phyloP scores from a whole-genome alignment of 2,797 vertebrate genomes.

The Sarcoramphus papa region DNA sequence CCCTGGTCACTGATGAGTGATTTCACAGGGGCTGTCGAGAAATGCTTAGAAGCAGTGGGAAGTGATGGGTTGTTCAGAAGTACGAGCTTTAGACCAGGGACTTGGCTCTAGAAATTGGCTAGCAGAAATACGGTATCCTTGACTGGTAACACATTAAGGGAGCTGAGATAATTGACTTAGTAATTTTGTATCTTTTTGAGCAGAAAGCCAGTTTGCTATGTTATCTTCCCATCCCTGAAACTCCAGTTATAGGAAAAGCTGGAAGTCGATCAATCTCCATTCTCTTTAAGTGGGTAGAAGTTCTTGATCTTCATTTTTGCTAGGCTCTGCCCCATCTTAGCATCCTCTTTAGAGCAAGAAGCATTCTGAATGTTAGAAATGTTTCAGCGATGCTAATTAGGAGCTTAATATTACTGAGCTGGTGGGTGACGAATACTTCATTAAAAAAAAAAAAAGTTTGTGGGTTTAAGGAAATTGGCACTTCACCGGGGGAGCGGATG shows the following conservation, averaged over 20 bases:
- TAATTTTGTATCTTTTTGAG: neutral
- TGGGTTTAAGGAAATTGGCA: neutral
- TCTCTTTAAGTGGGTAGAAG: neutral
- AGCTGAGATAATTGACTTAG: neutral
- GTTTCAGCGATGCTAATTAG: neutral
- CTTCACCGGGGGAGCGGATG: accelerated
- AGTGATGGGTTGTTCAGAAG: neutral
- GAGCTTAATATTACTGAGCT: neutral
- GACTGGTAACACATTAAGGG: neutral
- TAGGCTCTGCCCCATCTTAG: neutral
- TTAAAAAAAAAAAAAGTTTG: neutral
- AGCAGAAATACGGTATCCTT: neutral
- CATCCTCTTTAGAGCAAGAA: neutral
- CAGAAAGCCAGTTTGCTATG: neutral
- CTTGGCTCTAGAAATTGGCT: neutral
- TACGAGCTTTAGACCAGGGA: neutral
- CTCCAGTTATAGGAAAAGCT: neutral
- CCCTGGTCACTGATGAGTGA: neutral
- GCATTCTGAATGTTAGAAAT: neutral
- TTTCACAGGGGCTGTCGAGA: neutral
- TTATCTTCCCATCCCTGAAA: neutral
- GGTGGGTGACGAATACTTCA: neutral
- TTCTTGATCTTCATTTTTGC: neutral
- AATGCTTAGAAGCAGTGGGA: neutral
- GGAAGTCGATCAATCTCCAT: neutral